phyloP scores from a whole-genome alignment of 2,113 vertebrate genomes.

The Callipepla californica region DNA sequence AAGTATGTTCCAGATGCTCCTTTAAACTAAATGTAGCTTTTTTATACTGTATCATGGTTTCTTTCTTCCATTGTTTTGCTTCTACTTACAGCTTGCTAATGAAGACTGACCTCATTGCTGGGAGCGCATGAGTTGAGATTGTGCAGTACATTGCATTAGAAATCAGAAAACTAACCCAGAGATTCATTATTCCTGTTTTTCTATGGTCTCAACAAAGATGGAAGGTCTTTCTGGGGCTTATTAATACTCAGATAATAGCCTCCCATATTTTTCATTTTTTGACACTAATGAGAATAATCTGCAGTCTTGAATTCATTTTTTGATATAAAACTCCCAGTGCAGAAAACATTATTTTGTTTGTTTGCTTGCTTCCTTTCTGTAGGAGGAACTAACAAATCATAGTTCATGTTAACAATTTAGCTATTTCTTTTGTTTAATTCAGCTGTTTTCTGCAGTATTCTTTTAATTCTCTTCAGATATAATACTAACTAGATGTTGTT shows the following conservation, averaged over 20 bases:
- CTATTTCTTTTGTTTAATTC: neutral
- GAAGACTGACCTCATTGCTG: neutral
- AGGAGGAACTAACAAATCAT: neutral
- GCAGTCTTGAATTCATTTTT: neutral
- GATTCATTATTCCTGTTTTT: neutral
- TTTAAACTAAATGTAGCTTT: neutral
- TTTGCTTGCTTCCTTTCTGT: neutral
- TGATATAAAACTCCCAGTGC: neutral
- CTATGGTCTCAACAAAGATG: neutral
- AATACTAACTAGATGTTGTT: neutral
- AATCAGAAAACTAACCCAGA: neutral
- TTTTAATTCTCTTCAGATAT: neutral
- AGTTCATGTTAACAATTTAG: neutral
- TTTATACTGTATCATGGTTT: neutral
- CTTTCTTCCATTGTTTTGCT: neutral
- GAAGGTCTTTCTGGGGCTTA: neutral
- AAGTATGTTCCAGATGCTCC: neutral
- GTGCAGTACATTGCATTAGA: neutral
- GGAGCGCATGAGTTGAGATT: neutral
- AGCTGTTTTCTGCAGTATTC: neutral
- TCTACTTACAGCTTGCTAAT: neutral
- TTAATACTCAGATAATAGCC: neutral
- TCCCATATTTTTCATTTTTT: neutral
- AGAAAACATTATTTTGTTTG: neutral
- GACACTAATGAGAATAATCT: neutral